Conservation (phyloP, 2,888 invertebrate genomes). For the Hypercompe scribonia region DNA sequence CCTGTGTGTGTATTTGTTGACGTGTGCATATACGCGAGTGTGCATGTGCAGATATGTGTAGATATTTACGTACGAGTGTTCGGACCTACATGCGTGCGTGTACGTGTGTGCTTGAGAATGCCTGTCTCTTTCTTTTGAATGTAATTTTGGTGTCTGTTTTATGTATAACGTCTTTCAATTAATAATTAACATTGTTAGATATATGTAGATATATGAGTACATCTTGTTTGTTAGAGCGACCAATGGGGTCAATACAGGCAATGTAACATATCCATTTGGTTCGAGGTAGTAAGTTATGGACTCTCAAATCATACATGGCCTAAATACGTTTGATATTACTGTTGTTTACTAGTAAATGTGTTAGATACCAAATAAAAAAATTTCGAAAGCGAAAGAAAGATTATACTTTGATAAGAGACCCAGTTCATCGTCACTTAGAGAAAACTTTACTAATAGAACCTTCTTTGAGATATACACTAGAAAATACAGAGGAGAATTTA, state of each 20-base stretch:
- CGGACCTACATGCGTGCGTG: not conserved
- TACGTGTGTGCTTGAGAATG: not conserved
- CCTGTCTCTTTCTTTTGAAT: not conserved
- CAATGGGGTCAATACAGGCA: conserved; percentile 25
- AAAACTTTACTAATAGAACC: conserved; percentile 39
- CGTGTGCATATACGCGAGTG: not conserved
- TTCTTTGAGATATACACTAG: conserved; percentile 27
- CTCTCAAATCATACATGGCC: conserved; percentile 41
- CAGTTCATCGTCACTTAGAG: not conserved
- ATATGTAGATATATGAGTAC: conserved; percentile 29
- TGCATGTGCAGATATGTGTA: too few species aligned
- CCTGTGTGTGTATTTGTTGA: not conserved
- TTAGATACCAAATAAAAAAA: conserved; percentile 51
- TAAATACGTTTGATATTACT: conserved; percentile 40
- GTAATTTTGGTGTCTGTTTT: not conserved
- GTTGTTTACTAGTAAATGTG: conserved; percentile 35
- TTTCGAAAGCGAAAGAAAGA: conserved; percentile 19
- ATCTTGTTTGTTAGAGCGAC: conserved; percentile 32
- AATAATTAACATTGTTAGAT: not conserved
- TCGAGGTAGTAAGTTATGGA: conserved; percentile 32
- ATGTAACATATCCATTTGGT: conserved; percentile 45
- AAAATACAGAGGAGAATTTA: conserved; percentile 26
- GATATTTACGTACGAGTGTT: too few species aligned
- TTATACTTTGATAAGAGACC: not conserved
- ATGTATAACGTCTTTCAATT: not conserved